These are phyloP conservation scores for Eueides isabella DNA, from an alignment of 1,140 invertebrate genomes.

Conservation along the genomic window DNA sequence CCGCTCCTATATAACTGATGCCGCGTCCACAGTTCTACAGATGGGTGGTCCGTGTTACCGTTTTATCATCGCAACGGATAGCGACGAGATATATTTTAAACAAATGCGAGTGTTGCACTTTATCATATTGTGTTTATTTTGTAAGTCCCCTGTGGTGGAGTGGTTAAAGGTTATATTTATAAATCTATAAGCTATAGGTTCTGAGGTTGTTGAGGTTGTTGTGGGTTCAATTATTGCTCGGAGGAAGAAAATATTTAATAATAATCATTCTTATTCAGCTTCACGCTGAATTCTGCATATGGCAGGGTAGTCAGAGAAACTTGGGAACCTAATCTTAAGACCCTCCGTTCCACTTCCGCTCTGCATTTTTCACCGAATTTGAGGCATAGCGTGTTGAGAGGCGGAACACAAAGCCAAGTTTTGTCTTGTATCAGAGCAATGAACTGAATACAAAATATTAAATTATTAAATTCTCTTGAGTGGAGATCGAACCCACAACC, in stretches of 20 bases:
- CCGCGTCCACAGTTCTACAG: conserved; percentile 45
- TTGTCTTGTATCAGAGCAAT: not conserved
- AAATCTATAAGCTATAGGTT: too few species aligned
- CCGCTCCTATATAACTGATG: conserved; percentile 41
- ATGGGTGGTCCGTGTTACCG: conserved; percentile 71
- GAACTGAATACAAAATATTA: too few species aligned
- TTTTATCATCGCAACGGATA: conserved; percentile 56
- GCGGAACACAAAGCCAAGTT: not conserved
- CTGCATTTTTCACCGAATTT: too few species aligned
- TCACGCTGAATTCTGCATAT: not conserved
- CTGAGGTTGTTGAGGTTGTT: too few species aligned
- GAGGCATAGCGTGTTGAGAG: not conserved
- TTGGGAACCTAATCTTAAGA: not conserved
- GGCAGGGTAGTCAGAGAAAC: not conserved
- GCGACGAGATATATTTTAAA: conserved; percentile 31
- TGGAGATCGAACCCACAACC: not conserved
- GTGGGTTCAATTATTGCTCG: too few species aligned
- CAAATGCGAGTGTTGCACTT: conserved; percentile 11
- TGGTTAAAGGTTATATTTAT: not conserved
- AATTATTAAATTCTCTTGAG: not conserved
- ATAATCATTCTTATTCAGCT: too few species aligned
- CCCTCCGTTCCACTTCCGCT: not conserved
- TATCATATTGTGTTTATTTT: not conserved
- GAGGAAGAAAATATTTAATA: too few species aligned
- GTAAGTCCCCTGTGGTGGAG: not conserved